A percentile compares a stretch with the other conserved stretches of the same genome.
These are phyloP conservation scores for Ameiurus melas DNA, from an alignment of 2,113 vertebrate species.

Conservation along the genomic window DNA sequence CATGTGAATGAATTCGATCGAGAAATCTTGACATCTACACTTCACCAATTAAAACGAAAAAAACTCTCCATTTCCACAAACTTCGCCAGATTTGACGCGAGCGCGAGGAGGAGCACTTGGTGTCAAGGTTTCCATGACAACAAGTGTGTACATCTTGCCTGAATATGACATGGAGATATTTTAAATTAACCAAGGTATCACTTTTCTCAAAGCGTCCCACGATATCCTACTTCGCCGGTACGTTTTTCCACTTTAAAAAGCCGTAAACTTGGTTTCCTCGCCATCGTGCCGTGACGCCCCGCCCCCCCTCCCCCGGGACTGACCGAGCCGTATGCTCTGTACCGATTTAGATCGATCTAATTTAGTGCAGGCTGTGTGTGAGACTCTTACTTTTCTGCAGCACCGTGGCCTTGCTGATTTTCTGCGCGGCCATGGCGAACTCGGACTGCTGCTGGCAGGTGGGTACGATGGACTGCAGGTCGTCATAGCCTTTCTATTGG, in stretches of 20 bases:
- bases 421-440: conserved; percentile 86
- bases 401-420: conserved; percentile 95
- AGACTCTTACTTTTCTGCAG: conserved; percentile 90
- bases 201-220: not conserved
- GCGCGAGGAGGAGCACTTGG: not conserved
- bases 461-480: conserved; percentile 92
- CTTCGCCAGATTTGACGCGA: not conserved
- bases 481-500: conserved; percentile 93
- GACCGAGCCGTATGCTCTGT: not conserved
- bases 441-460: conserved; percentile 96
- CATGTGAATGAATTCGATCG: not conserved
- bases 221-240: not conserved
- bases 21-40: not conserved
- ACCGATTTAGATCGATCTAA: not conserved
- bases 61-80: not conserved
- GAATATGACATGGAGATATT: not conserved
- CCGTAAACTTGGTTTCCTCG: not conserved
- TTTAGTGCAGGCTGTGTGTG: too few species aligned
- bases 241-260: not conserved
- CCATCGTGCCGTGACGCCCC: not conserved
- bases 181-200: not conserved
- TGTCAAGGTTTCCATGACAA: not conserved
- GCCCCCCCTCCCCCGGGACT: not conserved
- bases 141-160: not conserved
- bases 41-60: not conserved